These are phyloP conservation scores for Plagiodera versicolora DNA, from an alignment of 2,888 invertebrate genomes.

Conservation along the genomic window DNA sequence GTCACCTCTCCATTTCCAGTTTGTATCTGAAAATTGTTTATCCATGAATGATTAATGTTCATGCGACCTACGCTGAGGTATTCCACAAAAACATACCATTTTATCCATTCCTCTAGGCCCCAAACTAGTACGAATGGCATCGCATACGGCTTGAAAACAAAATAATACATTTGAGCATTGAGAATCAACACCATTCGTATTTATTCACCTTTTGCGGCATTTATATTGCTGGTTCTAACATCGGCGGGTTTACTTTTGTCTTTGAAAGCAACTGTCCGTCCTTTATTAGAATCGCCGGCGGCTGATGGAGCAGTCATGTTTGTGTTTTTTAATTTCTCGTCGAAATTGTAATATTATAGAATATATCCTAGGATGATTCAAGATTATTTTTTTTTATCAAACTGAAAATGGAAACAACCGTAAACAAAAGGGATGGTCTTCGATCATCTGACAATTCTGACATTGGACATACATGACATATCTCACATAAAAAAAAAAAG, in stretches of 20 bases:
- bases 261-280: conserved; percentile 68
- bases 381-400: neutral
- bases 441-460: too few species aligned
- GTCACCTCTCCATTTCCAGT: conserved; percentile 96
- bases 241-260: conserved; percentile 94
- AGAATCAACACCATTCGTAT: neutral
- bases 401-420: neutral
- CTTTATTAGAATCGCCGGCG: conserved; percentile 54
- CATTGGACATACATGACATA: too few species aligned
- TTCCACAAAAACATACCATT: conserved; percentile 70
- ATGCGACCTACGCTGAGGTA: too few species aligned
- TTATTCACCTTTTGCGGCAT: conserved; percentile 89
- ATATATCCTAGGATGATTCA: neutral
- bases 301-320: conserved; percentile 56
- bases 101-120: conserved; percentile 99
- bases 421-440: neutral
- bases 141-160: conserved; percentile 83
- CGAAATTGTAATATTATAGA: neutral
- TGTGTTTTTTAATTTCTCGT: neutral
- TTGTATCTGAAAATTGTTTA: conserved; percentile 74
- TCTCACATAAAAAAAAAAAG: too few species aligned
- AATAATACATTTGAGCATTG: conserved; percentile 19
- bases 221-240: conserved; percentile 93
- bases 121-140: conserved; percentile 97
- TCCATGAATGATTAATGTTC: too few species aligned